Base-by-base conservation (phyloP, 2,888 invertebrate species). In the Carcina quercana region DNA sequence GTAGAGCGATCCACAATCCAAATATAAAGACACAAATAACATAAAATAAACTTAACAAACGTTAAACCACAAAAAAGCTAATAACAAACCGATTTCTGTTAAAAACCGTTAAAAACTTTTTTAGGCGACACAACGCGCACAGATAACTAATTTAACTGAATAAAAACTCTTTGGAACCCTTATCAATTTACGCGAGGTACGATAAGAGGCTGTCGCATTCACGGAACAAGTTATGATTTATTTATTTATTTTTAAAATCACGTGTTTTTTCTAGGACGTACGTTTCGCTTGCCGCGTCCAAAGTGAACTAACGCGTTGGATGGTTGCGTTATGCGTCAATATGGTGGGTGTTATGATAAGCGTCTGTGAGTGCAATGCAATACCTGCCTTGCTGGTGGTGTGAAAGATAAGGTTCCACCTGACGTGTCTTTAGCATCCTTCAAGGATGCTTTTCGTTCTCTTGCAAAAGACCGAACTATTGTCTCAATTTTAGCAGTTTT, bases 271-370 rank as follows among this genome's bases (percentile, higher is more conserved):
- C 32, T 36, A 15, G n/a, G 20, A 26, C 14, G 14, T 6, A 20
- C 13, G 25, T 17, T 17, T 7, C 25, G 31, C 6, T 31, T 25
- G 10, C 11, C 25, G 31, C 25, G 31, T 7, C 12, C 31, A 11
- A 11, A 13, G 20, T 30, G 24, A 13, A 17, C 20, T 29, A 24
- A 15, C 11, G 25, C 38, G 17, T 22, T n/a, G 31, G 26, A 14
- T 25, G 25, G 26, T 19, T 24, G 14, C 21, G 41, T 34, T 40
- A 51, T 49, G 53, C 53, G 56, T 57, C 51, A 53, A 46, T 37
- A 27, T 31, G 34, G 60, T 61, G 55, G 59, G 61, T 51, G 54
- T 47, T 35, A 21, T 47, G 50, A 46, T 54, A 53, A 51, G 33
- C 44, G 34, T 34, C 40, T 42, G 41, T 43, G 45, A 17, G n/a